Conservation (phyloP, 2,113 vertebrate species). For the Corydoras sp. region DNA sequence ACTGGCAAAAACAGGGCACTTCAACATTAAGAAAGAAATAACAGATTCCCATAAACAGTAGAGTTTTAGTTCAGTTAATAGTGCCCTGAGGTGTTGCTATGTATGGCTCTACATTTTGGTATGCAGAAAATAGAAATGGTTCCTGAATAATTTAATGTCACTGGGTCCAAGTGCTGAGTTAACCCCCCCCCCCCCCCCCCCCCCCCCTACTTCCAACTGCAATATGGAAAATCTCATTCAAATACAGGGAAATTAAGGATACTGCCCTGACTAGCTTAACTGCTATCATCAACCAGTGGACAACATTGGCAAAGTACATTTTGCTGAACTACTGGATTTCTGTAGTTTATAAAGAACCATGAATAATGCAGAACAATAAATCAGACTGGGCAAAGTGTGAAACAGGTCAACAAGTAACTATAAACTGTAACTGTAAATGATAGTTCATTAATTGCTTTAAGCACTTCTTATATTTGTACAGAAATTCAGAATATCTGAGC, state of each 20-base stretch:
- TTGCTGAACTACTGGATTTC: too few relatives aligned
- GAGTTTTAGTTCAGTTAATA: conserved; percentile 34
- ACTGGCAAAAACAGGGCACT: not conserved
- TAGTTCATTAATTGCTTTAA: too few relatives aligned
- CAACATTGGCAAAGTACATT: not conserved
- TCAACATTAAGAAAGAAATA: conserved; percentile 19
- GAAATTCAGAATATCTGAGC: too few relatives aligned
- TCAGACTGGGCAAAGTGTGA: too few relatives aligned
- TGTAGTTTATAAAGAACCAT: too few relatives aligned
- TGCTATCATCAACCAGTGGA: conserved; percentile 1
- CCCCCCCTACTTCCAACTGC: conserved; percentile 22
- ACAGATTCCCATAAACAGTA: conserved; percentile 26
- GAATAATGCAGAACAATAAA: too few relatives aligned
- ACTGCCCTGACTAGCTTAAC: conserved; percentile 18
- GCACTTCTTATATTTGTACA: too few relatives aligned
- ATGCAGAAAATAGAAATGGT: conserved; percentile 41
- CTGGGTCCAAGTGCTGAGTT: conserved; percentile 42
- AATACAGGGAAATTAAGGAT: conserved; percentile 47
- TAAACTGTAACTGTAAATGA: too few relatives aligned
- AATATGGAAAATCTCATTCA: conserved; percentile 50
- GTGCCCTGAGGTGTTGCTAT: conserved; percentile 30
- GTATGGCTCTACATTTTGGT: conserved; percentile 8
- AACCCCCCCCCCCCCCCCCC: conserved; percentile 13
- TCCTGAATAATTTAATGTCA: conserved; percentile 42
- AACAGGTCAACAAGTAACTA: too few relatives aligned